These are phyloP conservation scores for Glaucomys volans DNA, from an alignment of 2,113 vertebrate species.

Conservation along the genomic window DNA sequence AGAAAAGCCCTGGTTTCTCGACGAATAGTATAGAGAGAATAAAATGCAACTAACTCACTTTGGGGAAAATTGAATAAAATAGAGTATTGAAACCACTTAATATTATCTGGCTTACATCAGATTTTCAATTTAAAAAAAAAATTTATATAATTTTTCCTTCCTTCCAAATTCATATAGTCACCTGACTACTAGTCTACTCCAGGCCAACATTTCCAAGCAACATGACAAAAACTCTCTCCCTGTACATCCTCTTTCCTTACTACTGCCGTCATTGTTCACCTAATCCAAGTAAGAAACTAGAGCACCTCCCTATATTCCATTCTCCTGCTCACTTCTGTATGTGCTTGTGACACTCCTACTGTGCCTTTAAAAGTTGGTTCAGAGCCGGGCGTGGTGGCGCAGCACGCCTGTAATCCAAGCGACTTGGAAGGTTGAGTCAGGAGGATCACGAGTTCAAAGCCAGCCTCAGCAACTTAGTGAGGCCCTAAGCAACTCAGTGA, in stretches of 20 bases:
- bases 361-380: neutral
- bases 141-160: neutral
- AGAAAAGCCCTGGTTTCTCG: slow-evolving; percentile 5
- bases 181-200: neutral
- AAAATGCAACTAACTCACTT: neutral
- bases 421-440: no score
- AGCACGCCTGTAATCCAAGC: no score
- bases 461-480: no score
- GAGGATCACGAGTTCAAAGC: no score
- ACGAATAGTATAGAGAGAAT: neutral
- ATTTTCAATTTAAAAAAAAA: neutral
- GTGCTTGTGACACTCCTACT: neutral
- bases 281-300: neutral
- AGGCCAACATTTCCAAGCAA: neutral
- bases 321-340: neutral
- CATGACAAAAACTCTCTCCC: neutral
- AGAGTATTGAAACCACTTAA: neutral
- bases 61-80: neutral
- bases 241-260: neutral
- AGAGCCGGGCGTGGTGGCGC: no score
- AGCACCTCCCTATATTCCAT: neutral
- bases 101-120: neutral
- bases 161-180: neutral
- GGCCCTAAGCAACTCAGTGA: no score
- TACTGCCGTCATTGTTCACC: neutral